A percentile compares a stretch with the other conserved stretches of the same genome.
Conservation (phyloP, 2,888 invertebrate genomes). For the Ormyrus thymus region DNA sequence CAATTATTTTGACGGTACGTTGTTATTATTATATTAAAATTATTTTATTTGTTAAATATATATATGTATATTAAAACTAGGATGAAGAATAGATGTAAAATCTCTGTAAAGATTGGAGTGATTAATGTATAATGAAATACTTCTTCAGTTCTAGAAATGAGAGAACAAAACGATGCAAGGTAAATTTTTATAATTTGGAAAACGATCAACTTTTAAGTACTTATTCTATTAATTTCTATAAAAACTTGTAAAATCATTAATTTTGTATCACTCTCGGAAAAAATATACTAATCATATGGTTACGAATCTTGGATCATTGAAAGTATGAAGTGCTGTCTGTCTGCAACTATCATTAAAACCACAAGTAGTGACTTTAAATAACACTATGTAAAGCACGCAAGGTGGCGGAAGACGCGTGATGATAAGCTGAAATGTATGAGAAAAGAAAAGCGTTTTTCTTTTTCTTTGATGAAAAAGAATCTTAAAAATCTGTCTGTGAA, state of each 20-base stretch:
- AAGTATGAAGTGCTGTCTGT: constrained; percentile 4
- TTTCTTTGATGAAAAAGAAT: constrained; percentile 4
- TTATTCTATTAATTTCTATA: too few relatives aligned
- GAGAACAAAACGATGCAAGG: background rate
- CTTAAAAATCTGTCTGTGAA: constrained; percentile 6
- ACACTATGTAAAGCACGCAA: constrained; percentile 14
- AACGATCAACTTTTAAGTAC: too few relatives aligned
- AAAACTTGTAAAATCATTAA: too few relatives aligned
- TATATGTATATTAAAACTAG: constrained; percentile 36
- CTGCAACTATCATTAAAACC: constrained; percentile 4
- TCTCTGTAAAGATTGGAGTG: constrained; percentile 25
- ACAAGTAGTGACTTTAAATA: constrained; percentile 21
- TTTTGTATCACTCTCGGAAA: too few relatives aligned
- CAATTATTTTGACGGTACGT: constrained; percentile 40
- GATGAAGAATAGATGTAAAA: constrained; percentile 13
- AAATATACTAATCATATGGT: background rate
- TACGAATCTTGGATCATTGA: constrained; percentile 11
- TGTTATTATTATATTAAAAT: constrained; percentile 46
- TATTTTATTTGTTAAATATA: constrained; percentile 50
- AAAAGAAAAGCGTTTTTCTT: background rate
- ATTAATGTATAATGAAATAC: background rate
- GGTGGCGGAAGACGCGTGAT: background rate
- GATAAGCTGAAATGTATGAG: constrained; percentile 7
- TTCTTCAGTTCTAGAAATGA: background rate
- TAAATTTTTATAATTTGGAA: background rate